These are phyloP conservation scores for Adineta ricciae DNA, from an alignment of 2,888 invertebrate genomes.

Conservation along the genomic window DNA sequence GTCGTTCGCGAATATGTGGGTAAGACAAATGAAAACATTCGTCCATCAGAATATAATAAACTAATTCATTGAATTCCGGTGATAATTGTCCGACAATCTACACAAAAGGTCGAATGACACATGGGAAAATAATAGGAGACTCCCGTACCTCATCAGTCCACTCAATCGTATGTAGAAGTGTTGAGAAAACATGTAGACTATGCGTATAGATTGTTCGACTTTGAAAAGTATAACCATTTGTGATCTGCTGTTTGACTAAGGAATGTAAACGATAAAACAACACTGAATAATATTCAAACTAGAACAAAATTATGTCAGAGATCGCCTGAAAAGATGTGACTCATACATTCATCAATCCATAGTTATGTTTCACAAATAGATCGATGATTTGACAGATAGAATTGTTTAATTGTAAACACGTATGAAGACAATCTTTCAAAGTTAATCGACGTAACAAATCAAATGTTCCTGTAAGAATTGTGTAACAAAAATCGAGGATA, in stretches of 20 bases:
- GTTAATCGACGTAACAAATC: slow-evolving; percentile 21
- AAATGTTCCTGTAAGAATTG: background rate
- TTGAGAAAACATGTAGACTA: background rate
- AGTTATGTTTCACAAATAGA: background rate
- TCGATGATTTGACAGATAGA: background rate
- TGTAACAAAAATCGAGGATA: background rate
- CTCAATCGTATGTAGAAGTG: background rate
- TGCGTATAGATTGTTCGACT: background rate
- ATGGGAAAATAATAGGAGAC: too few species aligned
- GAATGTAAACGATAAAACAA: slow-evolving; percentile 23
- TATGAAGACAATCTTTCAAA: background rate
- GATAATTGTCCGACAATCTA: background rate
- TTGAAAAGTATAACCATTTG: background rate
- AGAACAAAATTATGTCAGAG: background rate
- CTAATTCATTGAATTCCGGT: slow-evolving; percentile 17
- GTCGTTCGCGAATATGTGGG: background rate
- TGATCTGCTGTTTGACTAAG: slow-evolving; percentile 15
- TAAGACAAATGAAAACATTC: slow-evolving; percentile 8
- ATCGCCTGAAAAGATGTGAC: background rate
- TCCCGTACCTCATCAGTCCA: background rate
- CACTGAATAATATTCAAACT: background rate
- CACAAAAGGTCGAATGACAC: background rate
- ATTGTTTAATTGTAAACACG: slow-evolving; percentile 12
- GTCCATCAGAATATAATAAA: slow-evolving; percentile 21
- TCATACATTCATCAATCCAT: slow-evolving; percentile 1